Evolutionary conservation across 2,797 vertebrate genomes (phyloP), one percentile per base, ranked within the genome.

Genomic region (Micropoecilia bifurca): DNA sequence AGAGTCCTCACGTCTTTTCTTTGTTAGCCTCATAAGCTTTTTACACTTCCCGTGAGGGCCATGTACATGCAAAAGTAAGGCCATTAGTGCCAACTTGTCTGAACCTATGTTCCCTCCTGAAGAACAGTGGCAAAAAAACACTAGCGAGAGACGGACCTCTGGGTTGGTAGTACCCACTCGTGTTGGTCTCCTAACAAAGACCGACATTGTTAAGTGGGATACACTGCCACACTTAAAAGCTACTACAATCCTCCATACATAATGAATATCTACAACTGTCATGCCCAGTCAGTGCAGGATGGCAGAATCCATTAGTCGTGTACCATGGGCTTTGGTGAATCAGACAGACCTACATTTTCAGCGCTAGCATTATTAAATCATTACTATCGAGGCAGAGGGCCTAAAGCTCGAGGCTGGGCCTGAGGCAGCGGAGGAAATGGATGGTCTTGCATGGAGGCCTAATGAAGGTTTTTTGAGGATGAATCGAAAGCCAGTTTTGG

Each of bases 211-310:
- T 93, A 95, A 95, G 92, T 91, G 94, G 92, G 88, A 89, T 92
- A 93, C 91, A 93, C 85, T 47, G 68, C 86, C 92, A 92, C 85
- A 90, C 90, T 90, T 94, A 94, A 95, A 94, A 95, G 92, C 93
- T 92, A 92, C 91, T 93, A 95, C 94, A 95, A 94, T 93, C 80
- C 88, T 74, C 89, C 85, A 95, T 96, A 88, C 95, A 96, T 96
- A 93, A 96, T 96, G 92, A 94, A 96, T 94, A 94, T 90, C 88
- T 92, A 93, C 93, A 94, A 93, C 91, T 94, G 95, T 95, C 93
- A 92, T 83, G 87, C 80, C 72, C 92, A 93, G 91, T 95, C 94
- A 91, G 92, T 92, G 90, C 89, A 91, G 89, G 82, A 90, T 72
- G 80, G 85, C 79, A 79, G 89, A 91, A 91, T 94, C 93, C 94